phyloP scores from a whole-genome alignment of 1,140 invertebrate genomes.

The Ceratosolen solmsi region DNA sequence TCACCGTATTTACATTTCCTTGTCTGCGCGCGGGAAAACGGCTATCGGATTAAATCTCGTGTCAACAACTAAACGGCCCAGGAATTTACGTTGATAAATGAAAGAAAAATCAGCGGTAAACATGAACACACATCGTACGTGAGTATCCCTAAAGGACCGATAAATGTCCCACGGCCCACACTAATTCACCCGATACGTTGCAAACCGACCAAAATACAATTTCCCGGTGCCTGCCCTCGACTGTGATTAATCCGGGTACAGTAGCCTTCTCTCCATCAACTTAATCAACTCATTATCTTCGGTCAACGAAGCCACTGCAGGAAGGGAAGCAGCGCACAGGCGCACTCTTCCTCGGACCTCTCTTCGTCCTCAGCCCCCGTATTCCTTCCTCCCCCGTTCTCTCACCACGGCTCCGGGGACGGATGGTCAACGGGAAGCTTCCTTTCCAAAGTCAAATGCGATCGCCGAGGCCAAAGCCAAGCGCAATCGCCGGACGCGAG shows the following conservation, averaged over 20 bases:
- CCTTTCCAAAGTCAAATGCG: neutral
- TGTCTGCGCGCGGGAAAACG: neutral
- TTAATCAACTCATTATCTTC: slow-evolving; percentile 45
- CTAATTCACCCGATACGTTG: slow-evolving; percentile 4
- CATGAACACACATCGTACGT: neutral
- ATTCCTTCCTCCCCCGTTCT: neutral
- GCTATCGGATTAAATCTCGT: neutral
- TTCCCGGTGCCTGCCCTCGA: slow-evolving; percentile 2
- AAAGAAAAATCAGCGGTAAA: slow-evolving; percentile 16
- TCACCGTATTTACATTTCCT: neutral
- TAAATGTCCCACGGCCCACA: slow-evolving; percentile 2
- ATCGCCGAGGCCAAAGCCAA: neutral
- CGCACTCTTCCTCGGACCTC: neutral
- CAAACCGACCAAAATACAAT: slow-evolving; percentile 39
- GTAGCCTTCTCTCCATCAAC: slow-evolving; percentile 17
- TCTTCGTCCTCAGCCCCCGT: neutral
- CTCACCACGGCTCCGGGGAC: too few relatives aligned
- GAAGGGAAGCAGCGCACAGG: neutral
- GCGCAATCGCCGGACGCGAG: neutral
- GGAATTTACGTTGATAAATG: neutral
- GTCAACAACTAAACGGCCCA: neutral
- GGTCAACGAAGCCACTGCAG: neutral
- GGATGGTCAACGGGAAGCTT: neutral
- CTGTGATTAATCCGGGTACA: slow-evolving; percentile 29
- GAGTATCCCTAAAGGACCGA: slow-evolving; percentile 33